Conservation (phyloP, 1,140 invertebrate species). For the Zaprionus nigranus region DNA sequence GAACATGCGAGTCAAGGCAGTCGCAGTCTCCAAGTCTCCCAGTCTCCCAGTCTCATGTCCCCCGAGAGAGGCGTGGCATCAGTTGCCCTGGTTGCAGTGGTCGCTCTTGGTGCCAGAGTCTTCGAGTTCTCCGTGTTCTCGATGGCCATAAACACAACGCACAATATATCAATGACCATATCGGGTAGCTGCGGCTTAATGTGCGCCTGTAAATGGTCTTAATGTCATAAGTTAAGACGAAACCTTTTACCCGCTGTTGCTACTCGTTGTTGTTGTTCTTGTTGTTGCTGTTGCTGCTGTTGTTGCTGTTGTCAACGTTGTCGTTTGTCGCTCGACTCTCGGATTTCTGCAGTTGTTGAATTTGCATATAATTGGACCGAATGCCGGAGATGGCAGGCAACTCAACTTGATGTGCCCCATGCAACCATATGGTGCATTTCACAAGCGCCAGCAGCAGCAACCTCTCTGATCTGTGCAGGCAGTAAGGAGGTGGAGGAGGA, state of each 20-base stretch:
- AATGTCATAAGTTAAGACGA: constrained; percentile 77
- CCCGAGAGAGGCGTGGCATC: constrained; percentile 8
- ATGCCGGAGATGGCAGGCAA: constrained; percentile 33
- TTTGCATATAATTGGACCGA: constrained; percentile 65
- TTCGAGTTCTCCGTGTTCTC: not conserved
- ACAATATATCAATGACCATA: constrained; percentile 73
- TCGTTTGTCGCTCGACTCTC: constrained; percentile 42
- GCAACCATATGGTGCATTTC: constrained; percentile 66
- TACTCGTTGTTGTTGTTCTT: not conserved
- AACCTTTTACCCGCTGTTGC: constrained; percentile 59
- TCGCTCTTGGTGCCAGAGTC: not conserved
- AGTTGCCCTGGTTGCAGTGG: not conserved
- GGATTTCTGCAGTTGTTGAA: constrained; percentile 54
- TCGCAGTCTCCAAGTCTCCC: not conserved
- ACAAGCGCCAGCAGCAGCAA: constrained; percentile 20
- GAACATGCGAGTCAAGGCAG: constrained; percentile 20
- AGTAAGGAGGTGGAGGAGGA: not conserved
- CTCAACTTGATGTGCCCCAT: constrained; percentile 45
- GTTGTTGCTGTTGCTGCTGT: not conserved
- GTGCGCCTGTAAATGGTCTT: constrained; percentile 72
- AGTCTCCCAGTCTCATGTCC: constrained; percentile 22
- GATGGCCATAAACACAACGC: constrained; percentile 51
- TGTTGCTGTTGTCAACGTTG: constrained; percentile 4
- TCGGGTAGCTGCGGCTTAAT: constrained; percentile 65
- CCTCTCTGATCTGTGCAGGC: not conserved